Conservation (phyloP, 2,888 invertebrate species). For the Arctia plantaginis region DNA sequence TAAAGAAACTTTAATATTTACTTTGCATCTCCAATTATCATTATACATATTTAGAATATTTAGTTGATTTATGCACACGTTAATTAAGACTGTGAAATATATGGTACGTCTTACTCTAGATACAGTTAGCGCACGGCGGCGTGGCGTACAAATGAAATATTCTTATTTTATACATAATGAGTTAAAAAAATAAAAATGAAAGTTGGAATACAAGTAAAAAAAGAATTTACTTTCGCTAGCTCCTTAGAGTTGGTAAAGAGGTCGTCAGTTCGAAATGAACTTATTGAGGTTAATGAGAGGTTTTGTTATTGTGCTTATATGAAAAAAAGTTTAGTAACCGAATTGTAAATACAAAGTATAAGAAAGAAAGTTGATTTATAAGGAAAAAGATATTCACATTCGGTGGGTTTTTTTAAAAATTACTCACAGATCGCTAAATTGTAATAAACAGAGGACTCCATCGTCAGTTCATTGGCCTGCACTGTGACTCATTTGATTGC, state of each 20-base stretch:
- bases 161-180: constrained; percentile 21
- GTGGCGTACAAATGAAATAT: constrained; percentile 19
- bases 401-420: constrained; percentile 56
- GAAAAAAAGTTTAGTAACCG: constrained; percentile 2
- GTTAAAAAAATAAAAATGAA: constrained; percentile 32
- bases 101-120: constrained; percentile 16
- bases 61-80: constrained; percentile 7
- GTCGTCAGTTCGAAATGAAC: constrained; percentile 16
- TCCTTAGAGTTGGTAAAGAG: constrained; percentile 26
- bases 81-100: constrained; percentile 21
- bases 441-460: constrained; percentile 45
- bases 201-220: constrained; percentile 26
- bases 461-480: constrained; percentile 56
- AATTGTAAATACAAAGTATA: constrained; percentile 20
- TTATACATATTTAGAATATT: constrained; percentile 1
- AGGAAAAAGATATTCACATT: constrained; percentile 56
- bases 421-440: constrained; percentile 47
- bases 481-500: constrained; percentile 60
- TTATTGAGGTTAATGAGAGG: constrained; percentile 16
- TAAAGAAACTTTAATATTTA: constrained; percentile 2
- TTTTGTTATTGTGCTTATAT: constrained; percentile 16
- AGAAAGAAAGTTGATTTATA: constrained; percentile 46
- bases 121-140: constrained; percentile 19
- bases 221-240: constrained; percentile 29
- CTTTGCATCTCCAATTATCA: neutral